Evolutionary conservation across 1,140 invertebrate genomes (phyloP).

Genomic region (Matsumurasca onukii): DNA sequence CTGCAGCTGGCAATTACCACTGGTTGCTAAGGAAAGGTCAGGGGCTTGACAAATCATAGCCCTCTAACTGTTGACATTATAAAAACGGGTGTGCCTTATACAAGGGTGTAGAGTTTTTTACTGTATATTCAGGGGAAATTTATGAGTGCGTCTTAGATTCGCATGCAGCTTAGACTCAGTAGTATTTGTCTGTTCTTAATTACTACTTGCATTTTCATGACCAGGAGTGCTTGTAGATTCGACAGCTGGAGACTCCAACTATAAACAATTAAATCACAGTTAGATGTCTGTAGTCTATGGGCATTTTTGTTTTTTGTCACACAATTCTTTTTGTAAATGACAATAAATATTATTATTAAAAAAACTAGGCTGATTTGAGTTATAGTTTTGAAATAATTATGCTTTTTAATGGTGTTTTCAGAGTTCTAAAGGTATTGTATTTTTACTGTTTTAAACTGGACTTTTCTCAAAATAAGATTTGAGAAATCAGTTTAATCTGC

Average conservation of each 20-base stretch:
- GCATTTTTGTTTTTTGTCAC: neutral
- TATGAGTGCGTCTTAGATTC: neutral
- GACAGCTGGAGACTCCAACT: conserved; percentile 16
- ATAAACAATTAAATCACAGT: neutral
- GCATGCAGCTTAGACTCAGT: neutral
- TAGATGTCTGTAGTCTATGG: neutral
- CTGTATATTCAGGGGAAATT: too few relatives aligned
- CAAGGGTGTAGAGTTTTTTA: too few relatives aligned
- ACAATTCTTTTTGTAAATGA: neutral
- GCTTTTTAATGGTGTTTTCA: neutral
- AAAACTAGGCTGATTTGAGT: neutral
- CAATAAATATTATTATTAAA: neutral
- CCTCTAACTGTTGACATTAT: neutral
- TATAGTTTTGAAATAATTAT: neutral
- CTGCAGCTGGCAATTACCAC: too few relatives aligned
- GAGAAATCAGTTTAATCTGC: too few relatives aligned
- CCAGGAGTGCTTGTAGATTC: neutral
- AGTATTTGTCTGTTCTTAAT: neutral
- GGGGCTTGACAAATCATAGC: neutral
- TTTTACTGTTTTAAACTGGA: too few relatives aligned
- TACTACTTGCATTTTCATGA: conserved; percentile 17
- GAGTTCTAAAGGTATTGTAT: neutral
- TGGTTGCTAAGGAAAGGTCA: too few relatives aligned
- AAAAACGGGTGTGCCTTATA: neutral
- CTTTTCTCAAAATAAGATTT: too few relatives aligned